These are phyloP conservation scores for Orthosia incerta DNA, from an alignment of 2,888 invertebrate genomes.

Conservation along the genomic window DNA sequence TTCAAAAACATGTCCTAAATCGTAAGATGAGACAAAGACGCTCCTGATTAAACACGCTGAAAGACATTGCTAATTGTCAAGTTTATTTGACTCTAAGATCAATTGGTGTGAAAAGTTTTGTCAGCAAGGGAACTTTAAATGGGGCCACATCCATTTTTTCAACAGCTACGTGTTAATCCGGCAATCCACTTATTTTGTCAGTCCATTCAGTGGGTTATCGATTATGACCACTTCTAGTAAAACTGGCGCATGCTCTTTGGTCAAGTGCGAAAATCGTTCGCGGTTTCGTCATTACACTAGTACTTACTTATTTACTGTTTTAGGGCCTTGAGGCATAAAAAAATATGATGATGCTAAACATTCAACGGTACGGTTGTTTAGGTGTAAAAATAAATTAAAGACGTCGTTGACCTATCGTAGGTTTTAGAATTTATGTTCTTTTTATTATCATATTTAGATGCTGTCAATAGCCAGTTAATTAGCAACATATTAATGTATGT, in stretches of 20 bases:
- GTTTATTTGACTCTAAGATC: not conserved
- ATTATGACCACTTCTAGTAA: constrained; percentile 41
- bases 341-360: constrained; percentile 29
- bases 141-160: not conserved
- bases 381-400: constrained; percentile 30
- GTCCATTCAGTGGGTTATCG: not conserved
- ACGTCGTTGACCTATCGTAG: constrained; percentile 44
- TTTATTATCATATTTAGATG: constrained; percentile 31
- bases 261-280: constrained; percentile 23
- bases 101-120: not conserved
- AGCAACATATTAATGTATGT: constrained; percentile 9
- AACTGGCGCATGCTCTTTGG: constrained; percentile 34
- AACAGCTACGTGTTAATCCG: constrained; percentile 3
- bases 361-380: constrained; percentile 31
- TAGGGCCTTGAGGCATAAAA: constrained; percentile 38
- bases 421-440: constrained; percentile 27
- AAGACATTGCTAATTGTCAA: not conserved
- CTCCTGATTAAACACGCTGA: constrained; percentile 4
- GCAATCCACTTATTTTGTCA: constrained; percentile 5
- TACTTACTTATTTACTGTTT: constrained; percentile 15
- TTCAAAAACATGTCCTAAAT: constrained; percentile 2
- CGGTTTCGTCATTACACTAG: constrained; percentile 16
- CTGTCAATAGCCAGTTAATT: constrained; percentile 23
- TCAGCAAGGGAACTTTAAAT: not conserved
- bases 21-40: not conserved